Conservation (phyloP, 2,888 invertebrate species). For the Biston stratarius region DNA sequence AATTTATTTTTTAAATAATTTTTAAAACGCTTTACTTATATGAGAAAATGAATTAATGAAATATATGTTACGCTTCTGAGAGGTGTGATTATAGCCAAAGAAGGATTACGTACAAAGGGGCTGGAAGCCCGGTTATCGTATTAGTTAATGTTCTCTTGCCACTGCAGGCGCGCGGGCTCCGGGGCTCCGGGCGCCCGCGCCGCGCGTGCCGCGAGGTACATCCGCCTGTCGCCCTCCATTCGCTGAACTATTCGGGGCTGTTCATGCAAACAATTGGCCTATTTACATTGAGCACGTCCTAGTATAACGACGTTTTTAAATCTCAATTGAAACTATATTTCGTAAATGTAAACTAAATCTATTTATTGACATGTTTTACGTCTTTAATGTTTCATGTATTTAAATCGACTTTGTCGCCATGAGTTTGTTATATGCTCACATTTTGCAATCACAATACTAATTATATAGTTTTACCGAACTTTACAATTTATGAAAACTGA, state of each 20-base stretch:
- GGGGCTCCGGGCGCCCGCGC: neutral
- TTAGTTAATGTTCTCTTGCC: conserved; percentile 53
- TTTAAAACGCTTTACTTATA: conserved; percentile 63
- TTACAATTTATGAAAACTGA: too few relatives aligned
- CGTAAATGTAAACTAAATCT: too few relatives aligned
- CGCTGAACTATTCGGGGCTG: too few relatives aligned
- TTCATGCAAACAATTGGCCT: conserved; percentile 1
- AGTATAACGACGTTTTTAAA: too few relatives aligned
- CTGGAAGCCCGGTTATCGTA: conserved; percentile 68
- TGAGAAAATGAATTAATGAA: conserved; percentile 45
- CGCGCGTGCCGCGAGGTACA: neutral
- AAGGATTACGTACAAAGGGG: conserved; percentile 74
- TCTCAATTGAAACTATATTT: too few relatives aligned
- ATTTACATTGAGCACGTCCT: neutral
- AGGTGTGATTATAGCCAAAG: conserved; percentile 78
- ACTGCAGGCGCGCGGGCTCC: conserved; percentile 17
- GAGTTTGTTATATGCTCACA: too few relatives aligned
- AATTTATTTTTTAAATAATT: conserved; percentile 52
- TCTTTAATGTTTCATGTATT: neutral
- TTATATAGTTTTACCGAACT: too few relatives aligned
- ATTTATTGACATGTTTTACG: neutral
- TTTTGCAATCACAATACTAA: too few relatives aligned
- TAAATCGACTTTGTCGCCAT: neutral
- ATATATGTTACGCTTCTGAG: conserved; percentile 76
- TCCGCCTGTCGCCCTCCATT: neutral